Percentiles rank a stretch among this genome's conserved stretches.
Conservation (phyloP, 2,113 vertebrate genomes). For the Urocolius indicus region DNA sequence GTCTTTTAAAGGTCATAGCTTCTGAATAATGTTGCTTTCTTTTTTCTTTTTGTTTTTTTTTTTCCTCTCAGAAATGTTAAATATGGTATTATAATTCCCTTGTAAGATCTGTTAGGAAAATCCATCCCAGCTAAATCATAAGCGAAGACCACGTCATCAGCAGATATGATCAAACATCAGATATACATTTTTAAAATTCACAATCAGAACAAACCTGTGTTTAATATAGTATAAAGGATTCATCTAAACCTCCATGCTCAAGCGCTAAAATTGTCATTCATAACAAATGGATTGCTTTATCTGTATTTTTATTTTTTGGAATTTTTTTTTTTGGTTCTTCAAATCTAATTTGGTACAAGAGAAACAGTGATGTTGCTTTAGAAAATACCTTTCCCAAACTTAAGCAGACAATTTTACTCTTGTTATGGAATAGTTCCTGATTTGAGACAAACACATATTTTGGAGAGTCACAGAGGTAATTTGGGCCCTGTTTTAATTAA, state of each 20-base stretch:
- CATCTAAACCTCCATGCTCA: not conserved
- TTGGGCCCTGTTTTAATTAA: not conserved
- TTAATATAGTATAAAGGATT: not conserved
- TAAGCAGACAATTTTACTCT: not conserved
- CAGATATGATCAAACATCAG: not conserved
- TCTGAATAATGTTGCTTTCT: not conserved
- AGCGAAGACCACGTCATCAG: not conserved
- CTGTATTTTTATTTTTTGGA: not conserved
- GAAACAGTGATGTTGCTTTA: not conserved
- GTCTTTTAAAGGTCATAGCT: not conserved
- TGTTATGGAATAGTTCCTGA: not conserved
- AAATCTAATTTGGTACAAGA: not conserved
- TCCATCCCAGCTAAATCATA: not conserved
- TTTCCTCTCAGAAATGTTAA: not conserved
- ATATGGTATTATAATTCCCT: not conserved
- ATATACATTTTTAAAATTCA: not conserved
- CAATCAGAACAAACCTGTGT: not conserved
- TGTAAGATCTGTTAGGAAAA: not conserved
- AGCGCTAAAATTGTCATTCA: not conserved
- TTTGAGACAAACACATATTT: not conserved
- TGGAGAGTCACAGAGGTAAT: not conserved
- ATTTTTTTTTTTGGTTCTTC: not conserved
- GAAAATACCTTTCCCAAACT: not conserved
- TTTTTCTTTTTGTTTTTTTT: not conserved
- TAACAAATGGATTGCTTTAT: not conserved